phyloP scores from a whole-genome alignment of 2,797 vertebrate species.

The Clamator glandarius region DNA sequence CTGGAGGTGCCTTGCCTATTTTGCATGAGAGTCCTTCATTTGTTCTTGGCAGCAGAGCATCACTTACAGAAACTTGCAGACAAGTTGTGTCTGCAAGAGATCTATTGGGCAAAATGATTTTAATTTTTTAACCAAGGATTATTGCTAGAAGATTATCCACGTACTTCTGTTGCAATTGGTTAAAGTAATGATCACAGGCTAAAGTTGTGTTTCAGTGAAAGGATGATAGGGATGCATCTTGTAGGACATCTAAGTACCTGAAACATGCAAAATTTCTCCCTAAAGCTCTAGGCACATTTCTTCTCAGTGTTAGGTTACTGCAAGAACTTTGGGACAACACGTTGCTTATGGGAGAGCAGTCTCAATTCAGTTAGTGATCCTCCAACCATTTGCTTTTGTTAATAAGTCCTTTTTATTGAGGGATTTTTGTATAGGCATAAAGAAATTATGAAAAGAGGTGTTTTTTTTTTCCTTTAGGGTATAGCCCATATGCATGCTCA shows the following conservation, averaged over 20 bases:
- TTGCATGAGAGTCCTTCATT: background rate
- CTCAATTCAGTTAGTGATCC: background rate
- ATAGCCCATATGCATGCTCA: accelerated
- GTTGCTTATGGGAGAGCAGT: background rate
- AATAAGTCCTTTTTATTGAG: background rate
- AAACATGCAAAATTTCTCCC: background rate
- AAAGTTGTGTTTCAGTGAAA: background rate
- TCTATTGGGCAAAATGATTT: background rate
- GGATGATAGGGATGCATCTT: background rate
- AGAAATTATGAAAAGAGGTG: background rate
- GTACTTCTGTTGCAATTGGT: background rate
- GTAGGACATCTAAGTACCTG: background rate
- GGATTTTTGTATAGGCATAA: background rate
- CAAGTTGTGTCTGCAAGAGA: background rate
- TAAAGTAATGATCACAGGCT: background rate
- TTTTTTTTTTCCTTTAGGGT: background rate
- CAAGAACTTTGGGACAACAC: background rate
- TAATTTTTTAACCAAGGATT: background rate
- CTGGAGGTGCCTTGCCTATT: background rate
- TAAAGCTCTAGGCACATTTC: background rate
- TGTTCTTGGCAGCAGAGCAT: background rate
- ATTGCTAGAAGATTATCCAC: background rate
- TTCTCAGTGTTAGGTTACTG: background rate
- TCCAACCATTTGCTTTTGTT: background rate
- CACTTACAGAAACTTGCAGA: background rate